A percentile compares a stretch with the other conserved stretches of the same genome.
These are phyloP conservation scores for Elegia similella DNA, from an alignment of 2,888 invertebrate genomes.

Conservation along the genomic window DNA sequence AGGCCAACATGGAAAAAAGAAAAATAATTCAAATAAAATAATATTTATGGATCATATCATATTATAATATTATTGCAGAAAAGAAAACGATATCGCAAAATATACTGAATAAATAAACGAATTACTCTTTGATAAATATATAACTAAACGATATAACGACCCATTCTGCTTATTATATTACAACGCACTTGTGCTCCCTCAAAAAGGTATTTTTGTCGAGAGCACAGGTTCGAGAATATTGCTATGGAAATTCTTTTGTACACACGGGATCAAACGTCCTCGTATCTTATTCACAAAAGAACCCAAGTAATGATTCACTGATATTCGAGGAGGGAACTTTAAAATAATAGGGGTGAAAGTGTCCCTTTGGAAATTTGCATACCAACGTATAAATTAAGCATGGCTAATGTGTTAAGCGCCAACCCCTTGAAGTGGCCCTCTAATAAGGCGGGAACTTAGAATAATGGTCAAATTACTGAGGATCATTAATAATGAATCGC, in stretches of 20 bases:
- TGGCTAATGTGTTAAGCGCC: constrained; percentile 56
- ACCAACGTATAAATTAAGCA: constrained; percentile 60
- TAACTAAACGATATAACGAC: constrained; percentile 7
- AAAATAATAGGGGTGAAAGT: constrained; percentile 45
- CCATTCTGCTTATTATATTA: constrained; percentile 20
- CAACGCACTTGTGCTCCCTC: constrained; percentile 22
- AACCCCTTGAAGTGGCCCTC: constrained; percentile 48
- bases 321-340: constrained; percentile 44
- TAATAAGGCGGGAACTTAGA: constrained; percentile 53
- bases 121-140: neutral
- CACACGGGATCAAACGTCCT: constrained; percentile 50
- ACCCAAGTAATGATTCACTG: constrained; percentile 47
- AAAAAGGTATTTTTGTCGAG: constrained; percentile 30
- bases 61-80: too few species aligned
- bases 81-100: neutral
- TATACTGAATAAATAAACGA: neutral
- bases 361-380: constrained; percentile 53
- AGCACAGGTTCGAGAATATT: constrained; percentile 35
- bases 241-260: constrained; percentile 46
- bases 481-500: constrained; percentile 48
- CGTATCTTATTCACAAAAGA: constrained; percentile 60
- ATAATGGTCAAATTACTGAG: constrained; percentile 53
- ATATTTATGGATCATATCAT: too few species aligned
- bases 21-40: too few species aligned
- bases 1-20: too few species aligned